Conservation (phyloP, 30 jellyfish, hydroid and myxozoan genomes). For the Pelagia noctiluca region DNA sequence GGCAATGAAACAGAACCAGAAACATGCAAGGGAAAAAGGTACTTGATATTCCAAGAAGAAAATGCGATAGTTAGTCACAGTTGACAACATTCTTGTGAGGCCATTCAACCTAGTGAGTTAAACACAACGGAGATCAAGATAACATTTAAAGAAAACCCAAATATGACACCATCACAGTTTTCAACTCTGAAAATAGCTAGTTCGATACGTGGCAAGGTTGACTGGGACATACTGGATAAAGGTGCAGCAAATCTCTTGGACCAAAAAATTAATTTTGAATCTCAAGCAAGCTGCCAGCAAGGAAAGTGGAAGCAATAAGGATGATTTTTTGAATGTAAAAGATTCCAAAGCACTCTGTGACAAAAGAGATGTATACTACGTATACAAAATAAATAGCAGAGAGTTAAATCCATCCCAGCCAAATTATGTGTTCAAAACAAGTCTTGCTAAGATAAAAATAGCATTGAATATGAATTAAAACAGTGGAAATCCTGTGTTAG, state of each 20-base stretch:
- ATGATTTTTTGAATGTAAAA: no score
- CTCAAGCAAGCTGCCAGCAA: slow-evolving; percentile 11
- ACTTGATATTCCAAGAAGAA: slow-evolving; percentile 4
- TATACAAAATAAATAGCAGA: neutral
- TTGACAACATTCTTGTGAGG: slow-evolving; percentile 1
- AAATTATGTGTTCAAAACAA: slow-evolving; percentile 8
- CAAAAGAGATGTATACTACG: slow-evolving; percentile 5
- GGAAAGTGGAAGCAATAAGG: neutral
- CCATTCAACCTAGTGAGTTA: neutral
- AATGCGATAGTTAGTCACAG: neutral
- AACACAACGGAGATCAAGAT: neutral
- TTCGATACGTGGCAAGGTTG: slow-evolving; percentile 4
- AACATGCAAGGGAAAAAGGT: neutral
- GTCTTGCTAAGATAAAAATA: neutral
- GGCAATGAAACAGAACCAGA: slow-evolving; percentile 8
- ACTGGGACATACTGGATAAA: neutral
- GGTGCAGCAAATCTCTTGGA: slow-evolving; percentile 12
- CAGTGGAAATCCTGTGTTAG: neutral
- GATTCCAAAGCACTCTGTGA: slow-evolving; percentile 12
- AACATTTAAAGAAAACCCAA: slow-evolving; percentile 5
- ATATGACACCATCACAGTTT: neutral
- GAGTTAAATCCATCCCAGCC: slow-evolving; percentile 3
- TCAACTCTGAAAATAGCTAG: slow-evolving; percentile 1
- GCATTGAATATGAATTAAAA: neutral
- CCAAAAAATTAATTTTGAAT: neutral